Evolutionary conservation across 2,797 vertebrate genomes (phyloP).

Genomic region (Lagodon rhomboides): DNA sequence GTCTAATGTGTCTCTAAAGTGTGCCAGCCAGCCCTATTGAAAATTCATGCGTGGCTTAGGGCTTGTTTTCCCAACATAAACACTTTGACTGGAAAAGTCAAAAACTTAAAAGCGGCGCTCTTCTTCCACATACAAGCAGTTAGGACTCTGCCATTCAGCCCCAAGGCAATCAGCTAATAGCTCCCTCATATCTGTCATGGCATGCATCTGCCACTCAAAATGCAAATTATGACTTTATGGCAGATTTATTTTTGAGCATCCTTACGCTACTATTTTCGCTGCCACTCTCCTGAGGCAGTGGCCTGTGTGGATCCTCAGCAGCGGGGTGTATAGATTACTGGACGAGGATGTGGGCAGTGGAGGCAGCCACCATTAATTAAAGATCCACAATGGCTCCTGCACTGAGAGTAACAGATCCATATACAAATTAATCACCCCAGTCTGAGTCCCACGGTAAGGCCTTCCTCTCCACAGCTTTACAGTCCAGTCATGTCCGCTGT

Average conservation of each 20-base stretch:
- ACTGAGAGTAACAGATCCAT: conserved; percentile 82
- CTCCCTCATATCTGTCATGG: conserved; percentile 66
- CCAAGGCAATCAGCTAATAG: conserved; percentile 64
- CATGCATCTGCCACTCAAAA: conserved; percentile 78
- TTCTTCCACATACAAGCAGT: conserved; percentile 57
- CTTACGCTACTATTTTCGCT: conserved; percentile 41
- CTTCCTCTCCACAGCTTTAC: conserved; percentile 77
- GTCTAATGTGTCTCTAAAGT: conserved; percentile 63
- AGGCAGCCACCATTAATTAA: conserved; percentile 85
- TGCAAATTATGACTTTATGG: conserved; percentile 74
- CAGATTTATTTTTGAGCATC: conserved; percentile 66
- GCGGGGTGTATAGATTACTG: conserved; percentile 77
- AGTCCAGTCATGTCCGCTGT: conserved; percentile 86
- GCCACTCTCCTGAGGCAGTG: conserved; percentile 44
- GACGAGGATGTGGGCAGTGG: conserved; percentile 62
- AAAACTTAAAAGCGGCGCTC: conserved; percentile 61
- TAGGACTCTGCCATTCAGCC: conserved; percentile 52
- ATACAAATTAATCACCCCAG: conserved; percentile 86
- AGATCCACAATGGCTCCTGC: conserved; percentile 81
- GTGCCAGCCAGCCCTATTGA: conserved; percentile 46
- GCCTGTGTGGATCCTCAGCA: conserved; percentile 53
- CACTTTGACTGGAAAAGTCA: conserved; percentile 60
- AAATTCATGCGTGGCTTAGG: conserved; percentile 63
- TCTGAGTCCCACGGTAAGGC: conserved; percentile 75
- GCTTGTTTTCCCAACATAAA: conserved; percentile 66